phyloP scores from a whole-genome alignment of 1,140 invertebrate species.

The Agrilus planipennis region DNA sequence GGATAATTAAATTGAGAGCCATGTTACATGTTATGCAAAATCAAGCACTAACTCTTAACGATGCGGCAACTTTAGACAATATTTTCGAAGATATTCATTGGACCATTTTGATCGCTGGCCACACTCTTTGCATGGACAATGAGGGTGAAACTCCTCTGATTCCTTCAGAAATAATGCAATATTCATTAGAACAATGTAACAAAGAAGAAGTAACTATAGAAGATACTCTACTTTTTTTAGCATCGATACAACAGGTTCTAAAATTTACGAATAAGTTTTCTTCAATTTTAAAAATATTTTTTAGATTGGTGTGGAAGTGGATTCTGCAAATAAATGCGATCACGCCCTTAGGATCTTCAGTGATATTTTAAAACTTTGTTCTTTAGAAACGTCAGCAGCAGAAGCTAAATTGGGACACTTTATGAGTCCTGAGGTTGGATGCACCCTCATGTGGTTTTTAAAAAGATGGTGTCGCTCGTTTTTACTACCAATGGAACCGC shows the following conservation, averaged over 20 bases:
- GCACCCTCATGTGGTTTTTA: slow-evolving; percentile 70
- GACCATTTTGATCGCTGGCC: slow-evolving; percentile 69
- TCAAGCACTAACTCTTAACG: slow-evolving; percentile 42
- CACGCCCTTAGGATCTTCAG: slow-evolving; percentile 52
- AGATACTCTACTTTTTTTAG: slow-evolving; percentile 35
- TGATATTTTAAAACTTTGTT: slow-evolving; percentile 53
- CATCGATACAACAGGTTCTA: slow-evolving; percentile 36
- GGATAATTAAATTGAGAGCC: slow-evolving; percentile 46
- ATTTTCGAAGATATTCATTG: slow-evolving; percentile 83
- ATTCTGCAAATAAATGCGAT: slow-evolving; percentile 42
- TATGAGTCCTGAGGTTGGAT: slow-evolving; percentile 70
- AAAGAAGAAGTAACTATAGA: slow-evolving; percentile 18
- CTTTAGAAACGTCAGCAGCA: slow-evolving; percentile 53
- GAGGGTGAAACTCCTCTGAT: slow-evolving; percentile 67
- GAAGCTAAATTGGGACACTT: slow-evolving; percentile 46
- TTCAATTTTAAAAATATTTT: too few species aligned
- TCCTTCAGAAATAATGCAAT: slow-evolving; percentile 60
- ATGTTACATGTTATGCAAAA: slow-evolving; percentile 52
- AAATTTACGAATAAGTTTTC: too few species aligned
- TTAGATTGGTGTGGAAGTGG: slow-evolving; percentile 35
- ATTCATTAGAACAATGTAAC: slow-evolving; percentile 47
- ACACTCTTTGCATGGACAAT: slow-evolving; percentile 55
- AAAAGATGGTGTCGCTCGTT: slow-evolving; percentile 65
- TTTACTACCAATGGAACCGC: slow-evolving; percentile 52
- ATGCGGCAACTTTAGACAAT: slow-evolving; percentile 41